phyloP scores from a whole-genome alignment of 2,113 vertebrate genomes.

The Abramis brama region DNA sequence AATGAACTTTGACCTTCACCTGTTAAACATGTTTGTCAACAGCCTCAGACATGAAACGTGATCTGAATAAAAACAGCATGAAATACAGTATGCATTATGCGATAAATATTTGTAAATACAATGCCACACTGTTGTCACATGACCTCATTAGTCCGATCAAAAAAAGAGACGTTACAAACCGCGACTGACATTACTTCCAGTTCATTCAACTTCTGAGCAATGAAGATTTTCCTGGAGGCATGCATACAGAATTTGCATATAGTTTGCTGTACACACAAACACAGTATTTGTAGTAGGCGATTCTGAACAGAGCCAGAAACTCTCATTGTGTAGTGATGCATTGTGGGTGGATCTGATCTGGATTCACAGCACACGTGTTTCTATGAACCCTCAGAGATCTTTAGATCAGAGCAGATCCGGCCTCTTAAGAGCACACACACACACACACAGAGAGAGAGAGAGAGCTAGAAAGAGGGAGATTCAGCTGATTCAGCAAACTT shows the following conservation, averaged over 20 bases:
- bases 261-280: not conserved
- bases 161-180: not conserved
- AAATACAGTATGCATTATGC: not conserved
- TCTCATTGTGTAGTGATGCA: not conserved
- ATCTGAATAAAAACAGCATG: not conserved
- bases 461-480: not conserved
- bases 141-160: not conserved
- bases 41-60: not conserved
- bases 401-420: not conserved
- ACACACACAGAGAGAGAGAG: not conserved
- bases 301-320: not conserved
- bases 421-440: not conserved
- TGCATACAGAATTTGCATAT: not conserved
- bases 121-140: not conserved
- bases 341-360: not conserved
- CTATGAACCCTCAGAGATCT: not conserved
- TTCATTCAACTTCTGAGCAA: too few species aligned
- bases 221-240: not conserved
- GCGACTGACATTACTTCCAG: not conserved
- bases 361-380: conserved; percentile 2
- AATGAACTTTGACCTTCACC: not conserved
- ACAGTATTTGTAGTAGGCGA: not conserved
- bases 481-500: not conserved
- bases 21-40: not conserved
- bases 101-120: not conserved